Evolutionary conservation across 2,888 invertebrate genomes (phyloP).

Genomic region (Ophioninae sp.): DNA sequence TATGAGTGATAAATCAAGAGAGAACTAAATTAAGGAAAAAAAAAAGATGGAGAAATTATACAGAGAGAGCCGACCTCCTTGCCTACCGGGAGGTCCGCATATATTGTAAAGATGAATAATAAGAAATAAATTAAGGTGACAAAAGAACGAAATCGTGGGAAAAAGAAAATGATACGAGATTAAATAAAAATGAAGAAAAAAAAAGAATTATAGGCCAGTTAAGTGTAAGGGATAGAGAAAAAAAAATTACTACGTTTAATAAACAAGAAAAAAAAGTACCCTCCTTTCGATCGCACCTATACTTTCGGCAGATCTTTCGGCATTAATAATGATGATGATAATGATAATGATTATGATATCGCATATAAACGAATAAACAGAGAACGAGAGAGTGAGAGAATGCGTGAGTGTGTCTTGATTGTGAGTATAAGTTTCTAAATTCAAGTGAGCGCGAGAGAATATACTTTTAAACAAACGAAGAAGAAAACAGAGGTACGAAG

Average conservation of each 20-base stretch:
- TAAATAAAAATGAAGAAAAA: constrained; percentile 63
- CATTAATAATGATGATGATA: constrained; percentile 60
- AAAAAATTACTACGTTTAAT: constrained; percentile 73
- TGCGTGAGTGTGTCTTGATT: constrained; percentile 54
- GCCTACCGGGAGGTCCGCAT: constrained; percentile 81
- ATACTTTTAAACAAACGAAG: constrained; percentile 55
- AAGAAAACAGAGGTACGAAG: constrained; percentile 68
- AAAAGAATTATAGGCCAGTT: constrained; percentile 64
- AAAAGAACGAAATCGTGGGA: constrained; percentile 69
- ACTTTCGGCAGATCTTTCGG: constrained; percentile 67
- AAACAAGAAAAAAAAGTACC: constrained; percentile 54
- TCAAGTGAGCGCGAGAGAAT: constrained; percentile 66
- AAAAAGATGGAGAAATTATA: constrained; percentile 78
- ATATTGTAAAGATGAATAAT: constrained; percentile 80
- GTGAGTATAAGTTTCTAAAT: constrained; percentile 60
- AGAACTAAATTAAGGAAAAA: constrained; percentile 70
- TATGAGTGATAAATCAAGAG: constrained; percentile 66
- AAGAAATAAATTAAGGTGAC: constrained; percentile 78
- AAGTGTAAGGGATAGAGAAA: constrained; percentile 67
- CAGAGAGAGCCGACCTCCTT: constrained; percentile 80
- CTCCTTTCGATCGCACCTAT: constrained; percentile 64
- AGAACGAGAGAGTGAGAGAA: constrained; percentile 55
- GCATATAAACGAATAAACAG: constrained; percentile 52
- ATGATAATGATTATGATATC: constrained; percentile 63
- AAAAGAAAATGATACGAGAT: constrained; percentile 69